phyloP scores from a whole-genome alignment of 2,888 invertebrate genomes.

The Hyalella azteca region DNA sequence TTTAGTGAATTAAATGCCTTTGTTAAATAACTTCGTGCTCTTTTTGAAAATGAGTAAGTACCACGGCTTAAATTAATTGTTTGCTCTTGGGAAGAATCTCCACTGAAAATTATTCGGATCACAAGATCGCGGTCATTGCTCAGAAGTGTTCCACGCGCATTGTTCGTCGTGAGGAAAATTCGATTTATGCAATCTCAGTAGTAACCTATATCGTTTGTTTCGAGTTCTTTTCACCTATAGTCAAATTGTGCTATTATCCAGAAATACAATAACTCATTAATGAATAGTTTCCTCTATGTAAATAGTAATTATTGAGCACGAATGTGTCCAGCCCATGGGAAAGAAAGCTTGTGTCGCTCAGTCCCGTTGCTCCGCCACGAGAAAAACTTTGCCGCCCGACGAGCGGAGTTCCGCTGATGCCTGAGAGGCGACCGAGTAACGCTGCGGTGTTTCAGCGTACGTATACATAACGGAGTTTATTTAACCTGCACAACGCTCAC shows the following conservation, averaged over 20 bases:
- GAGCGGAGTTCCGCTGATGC: slow-evolving; percentile 6
- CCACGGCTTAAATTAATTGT: too few species aligned
- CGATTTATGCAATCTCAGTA: not conserved
- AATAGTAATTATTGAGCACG: not conserved
- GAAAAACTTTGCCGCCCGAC: not conserved
- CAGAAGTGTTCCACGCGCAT: too few species aligned
- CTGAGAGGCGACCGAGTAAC: not conserved
- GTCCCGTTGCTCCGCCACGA: not conserved
- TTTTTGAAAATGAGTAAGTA: too few species aligned
- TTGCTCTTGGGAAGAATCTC: too few species aligned
- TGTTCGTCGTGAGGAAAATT: not conserved
- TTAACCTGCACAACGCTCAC: too few species aligned
- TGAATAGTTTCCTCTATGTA: not conserved
- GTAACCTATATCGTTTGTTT: too few species aligned
- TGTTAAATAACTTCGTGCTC: too few species aligned
- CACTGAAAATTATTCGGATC: too few species aligned
- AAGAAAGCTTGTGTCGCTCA: slow-evolving; percentile 20
- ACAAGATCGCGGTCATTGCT: too few species aligned
- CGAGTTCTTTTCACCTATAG: too few species aligned
- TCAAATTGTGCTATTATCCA: not conserved
- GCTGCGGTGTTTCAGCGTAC: not conserved
- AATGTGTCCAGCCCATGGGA: not conserved
- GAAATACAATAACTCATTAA: not conserved
- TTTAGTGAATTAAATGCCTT: too few species aligned
- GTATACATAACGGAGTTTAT: too few species aligned